Conservation (phyloP, 2,797 vertebrate genomes). For the Triplophysa bombifrons region DNA sequence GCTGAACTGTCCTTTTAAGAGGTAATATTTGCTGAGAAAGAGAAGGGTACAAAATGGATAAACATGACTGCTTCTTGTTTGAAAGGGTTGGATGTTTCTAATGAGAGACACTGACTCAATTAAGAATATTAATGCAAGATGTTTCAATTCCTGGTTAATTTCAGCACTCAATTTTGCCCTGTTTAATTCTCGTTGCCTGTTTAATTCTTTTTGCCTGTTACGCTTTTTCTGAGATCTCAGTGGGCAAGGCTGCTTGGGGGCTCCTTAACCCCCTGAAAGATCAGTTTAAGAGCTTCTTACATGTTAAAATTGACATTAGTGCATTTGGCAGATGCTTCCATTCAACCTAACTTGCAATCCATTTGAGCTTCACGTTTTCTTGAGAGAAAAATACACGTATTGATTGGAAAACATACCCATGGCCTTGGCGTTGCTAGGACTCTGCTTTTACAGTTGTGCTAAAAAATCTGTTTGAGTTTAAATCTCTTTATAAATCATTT, state of each 20-base stretch:
- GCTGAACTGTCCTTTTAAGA: conserved; percentile 2
- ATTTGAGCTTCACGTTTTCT: background rate
- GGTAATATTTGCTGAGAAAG: background rate
- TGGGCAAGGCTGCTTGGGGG: background rate
- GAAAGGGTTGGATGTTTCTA: conserved; percentile 9
- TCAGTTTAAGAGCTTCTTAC: conserved; percentile 8
- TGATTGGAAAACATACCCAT: background rate
- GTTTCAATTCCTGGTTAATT: conserved; percentile 25
- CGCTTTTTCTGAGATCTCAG: conserved; percentile 13
- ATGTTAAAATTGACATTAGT: conserved; percentile 20
- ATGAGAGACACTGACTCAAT: conserved; percentile 31
- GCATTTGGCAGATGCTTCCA: background rate
- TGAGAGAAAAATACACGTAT: background rate
- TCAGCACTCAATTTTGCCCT: background rate
- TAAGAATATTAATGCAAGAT: conserved; percentile 40
- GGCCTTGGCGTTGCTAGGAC: background rate
- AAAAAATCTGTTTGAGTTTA: background rate
- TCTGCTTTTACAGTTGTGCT: too few species aligned
- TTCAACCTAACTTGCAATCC: background rate
- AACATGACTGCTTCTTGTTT: conserved; percentile 21
- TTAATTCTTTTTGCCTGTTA: conserved; percentile 2
- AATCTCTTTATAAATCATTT: background rate
- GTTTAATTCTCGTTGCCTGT: background rate
- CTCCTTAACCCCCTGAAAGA: conserved; percentile 15
- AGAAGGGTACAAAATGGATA: background rate